Evolutionary conservation across 2,888 invertebrate species (phyloP), one percentile per base, ranked within the genome.

Genomic region (Ametastegia equiseti): DNA sequence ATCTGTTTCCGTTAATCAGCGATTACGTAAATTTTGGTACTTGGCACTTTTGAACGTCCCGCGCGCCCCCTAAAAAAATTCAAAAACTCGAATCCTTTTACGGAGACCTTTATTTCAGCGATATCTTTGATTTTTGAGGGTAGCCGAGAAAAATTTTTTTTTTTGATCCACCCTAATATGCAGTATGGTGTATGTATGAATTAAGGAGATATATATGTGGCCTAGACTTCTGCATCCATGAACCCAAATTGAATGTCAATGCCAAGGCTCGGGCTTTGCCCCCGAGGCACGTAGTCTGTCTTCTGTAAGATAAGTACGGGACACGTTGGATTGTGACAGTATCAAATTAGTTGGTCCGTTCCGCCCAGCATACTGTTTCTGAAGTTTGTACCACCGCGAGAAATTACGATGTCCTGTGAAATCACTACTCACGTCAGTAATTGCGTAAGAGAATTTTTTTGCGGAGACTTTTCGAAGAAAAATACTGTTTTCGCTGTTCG

Each of bases 181-280:
- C n/a, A n/a, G n/a, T n/a, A n/a, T n/a, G n/a, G n/a, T n/a, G n/a
- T n/a, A n/a, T n/a, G n/a, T n/a, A n/a, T n/a, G n/a, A n/a, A n/a
- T n/a, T n/a, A n/a, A n/a, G n/a, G n/a, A n/a, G n/a, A 39, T 36
- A 39, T 65, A 19, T 65, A 30, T 65, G 65, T n/a, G 36, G 9
- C 39, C 36, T 9, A 39, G 36, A 67, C 23, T 27, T 19, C 11
- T 39, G 39, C n/a, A 67, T 23, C 27, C 13, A 27, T 33, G 15
- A 54, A 9, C 19, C 50, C 36, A 75, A 75, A 75, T 75, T 75
- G 75, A 54, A 75, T 75, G 75, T 75, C 75, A 75, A 75, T 75
- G 30, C 50, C 54, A 75, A 75, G 54, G 9, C 54, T 54, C 36
- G n/a, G 23, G 54, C 30, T 75, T 19, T 75, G 75, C 73, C 33